Evolutionary conservation across 2,888 invertebrate genomes (phyloP).

Genomic region (Drosophila robusta): DNA sequence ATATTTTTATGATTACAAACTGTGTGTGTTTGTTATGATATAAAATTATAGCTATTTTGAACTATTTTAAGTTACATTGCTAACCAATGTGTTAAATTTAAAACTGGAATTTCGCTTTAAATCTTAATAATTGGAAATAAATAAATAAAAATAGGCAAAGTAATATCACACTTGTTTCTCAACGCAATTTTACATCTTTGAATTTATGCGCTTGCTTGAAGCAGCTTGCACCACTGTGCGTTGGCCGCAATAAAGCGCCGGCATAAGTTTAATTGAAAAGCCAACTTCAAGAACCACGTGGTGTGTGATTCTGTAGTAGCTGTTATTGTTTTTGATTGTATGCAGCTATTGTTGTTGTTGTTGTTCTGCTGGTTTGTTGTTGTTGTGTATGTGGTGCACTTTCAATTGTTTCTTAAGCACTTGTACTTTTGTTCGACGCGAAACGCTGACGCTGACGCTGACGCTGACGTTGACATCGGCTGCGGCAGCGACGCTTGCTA

Average conservation of each 20-base stretch:
- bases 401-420: constrained; percentile 67
- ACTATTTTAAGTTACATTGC: background rate
- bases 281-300: constrained; percentile 75
- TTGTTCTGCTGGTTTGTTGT: constrained; percentile 26
- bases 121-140: background rate
- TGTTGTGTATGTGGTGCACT: constrained; percentile 46
- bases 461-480: constrained; percentile 1
- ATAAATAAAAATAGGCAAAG: background rate
- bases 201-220: constrained; percentile 7
- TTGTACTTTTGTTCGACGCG: constrained; percentile 53
- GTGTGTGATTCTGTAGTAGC: constrained; percentile 41
- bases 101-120: background rate
- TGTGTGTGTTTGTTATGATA: background rate
- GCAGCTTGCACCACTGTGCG: constrained; percentile 46
- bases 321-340: constrained; percentile 20
- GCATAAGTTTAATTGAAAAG: constrained; percentile 74
- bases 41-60: background rate
- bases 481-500: constrained; percentile 9
- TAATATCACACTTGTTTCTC: background rate
- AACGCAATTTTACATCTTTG: background rate
- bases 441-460: constrained; percentile 24
- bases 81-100: background rate
- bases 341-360: constrained; percentile 6
- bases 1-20: background rate
- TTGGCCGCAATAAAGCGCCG: constrained; percentile 27